phyloP scores from a whole-genome alignment of 2,888 invertebrate genomes.

The Tetranychus truncatus region DNA sequence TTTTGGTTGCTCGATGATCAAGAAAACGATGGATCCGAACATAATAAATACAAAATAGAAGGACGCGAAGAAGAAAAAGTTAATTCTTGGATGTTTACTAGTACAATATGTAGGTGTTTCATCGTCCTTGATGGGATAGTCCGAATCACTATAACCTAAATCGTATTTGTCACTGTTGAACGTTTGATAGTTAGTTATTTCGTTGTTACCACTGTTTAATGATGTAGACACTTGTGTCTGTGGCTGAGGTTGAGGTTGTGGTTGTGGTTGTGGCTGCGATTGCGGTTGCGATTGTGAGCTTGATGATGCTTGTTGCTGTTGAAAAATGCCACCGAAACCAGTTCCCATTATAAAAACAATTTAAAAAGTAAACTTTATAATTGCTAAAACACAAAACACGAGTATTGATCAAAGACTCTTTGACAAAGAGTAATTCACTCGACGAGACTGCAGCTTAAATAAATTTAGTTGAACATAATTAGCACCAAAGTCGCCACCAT shows the following conservation, averaged over 20 bases:
- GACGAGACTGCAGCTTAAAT: too few relatives aligned
- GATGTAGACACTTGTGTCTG: background rate
- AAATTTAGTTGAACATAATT: too few relatives aligned
- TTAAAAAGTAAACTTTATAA: too few relatives aligned
- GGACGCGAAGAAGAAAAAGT: constrained; percentile 30
- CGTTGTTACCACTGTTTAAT: background rate
- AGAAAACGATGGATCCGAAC: constrained; percentile 49
- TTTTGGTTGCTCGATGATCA: constrained; percentile 45
- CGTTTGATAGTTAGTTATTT: background rate
- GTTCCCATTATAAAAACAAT: too few relatives aligned
- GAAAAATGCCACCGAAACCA: too few relatives aligned
- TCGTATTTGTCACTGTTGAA: background rate
- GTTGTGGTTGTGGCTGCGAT: too few relatives aligned
- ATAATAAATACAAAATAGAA: constrained; percentile 46
- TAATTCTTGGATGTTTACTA: constrained; percentile 17
- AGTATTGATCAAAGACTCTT: too few relatives aligned
- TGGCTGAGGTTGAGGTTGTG: background rate
- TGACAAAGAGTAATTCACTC: too few relatives aligned
- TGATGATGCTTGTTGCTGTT: too few relatives aligned
- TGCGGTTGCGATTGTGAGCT: too few relatives aligned
- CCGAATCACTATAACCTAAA: background rate
- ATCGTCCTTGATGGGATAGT: constrained; percentile 10
- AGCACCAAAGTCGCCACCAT: too few relatives aligned
- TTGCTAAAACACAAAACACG: too few relatives aligned
- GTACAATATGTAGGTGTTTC: constrained; percentile 13